phyloP scores from a whole-genome alignment of 2,113 vertebrate species.

The Ophiodon elongatus region DNA sequence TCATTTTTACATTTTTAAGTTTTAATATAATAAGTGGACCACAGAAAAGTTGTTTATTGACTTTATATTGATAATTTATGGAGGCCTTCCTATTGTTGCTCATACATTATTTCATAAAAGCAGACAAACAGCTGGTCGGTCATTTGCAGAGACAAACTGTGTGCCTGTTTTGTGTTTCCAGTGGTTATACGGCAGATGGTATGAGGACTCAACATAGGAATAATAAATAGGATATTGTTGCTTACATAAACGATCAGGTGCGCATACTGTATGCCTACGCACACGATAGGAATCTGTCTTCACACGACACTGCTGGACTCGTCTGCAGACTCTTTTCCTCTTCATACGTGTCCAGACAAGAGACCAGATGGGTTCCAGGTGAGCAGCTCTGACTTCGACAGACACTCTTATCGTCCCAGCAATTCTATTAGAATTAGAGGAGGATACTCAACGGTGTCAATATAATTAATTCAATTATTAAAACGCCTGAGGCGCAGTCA shows the following conservation, averaged over 20 bases:
- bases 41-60: not conserved
- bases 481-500: constrained; percentile 20
- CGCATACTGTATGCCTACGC: not conserved
- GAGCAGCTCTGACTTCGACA: constrained; percentile 35
- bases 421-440: constrained; percentile 69
- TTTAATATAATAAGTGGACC: not conserved
- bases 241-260: not conserved
- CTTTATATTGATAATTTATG: not conserved
- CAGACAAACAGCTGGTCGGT: constrained; percentile 18
- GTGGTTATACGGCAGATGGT: constrained; percentile 37
- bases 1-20: too few species aligned
- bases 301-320: not conserved
- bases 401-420: constrained; percentile 36
- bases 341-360: not conserved
- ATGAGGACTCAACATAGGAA: constrained; percentile 4
- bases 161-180: not conserved
- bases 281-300: not conserved
- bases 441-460: constrained; percentile 64
- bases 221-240: constrained; percentile 20
- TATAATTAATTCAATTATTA: constrained; percentile 75
- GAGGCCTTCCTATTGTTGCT: not conserved
- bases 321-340: not conserved
- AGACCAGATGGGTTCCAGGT: constrained; percentile 33
- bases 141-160: constrained; percentile 32
- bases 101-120: not conserved